Evolutionary conservation across 2,113 vertebrate genomes (phyloP), one percentile per base, ranked within the genome.

Genomic region (Cottus gobio): DNA sequence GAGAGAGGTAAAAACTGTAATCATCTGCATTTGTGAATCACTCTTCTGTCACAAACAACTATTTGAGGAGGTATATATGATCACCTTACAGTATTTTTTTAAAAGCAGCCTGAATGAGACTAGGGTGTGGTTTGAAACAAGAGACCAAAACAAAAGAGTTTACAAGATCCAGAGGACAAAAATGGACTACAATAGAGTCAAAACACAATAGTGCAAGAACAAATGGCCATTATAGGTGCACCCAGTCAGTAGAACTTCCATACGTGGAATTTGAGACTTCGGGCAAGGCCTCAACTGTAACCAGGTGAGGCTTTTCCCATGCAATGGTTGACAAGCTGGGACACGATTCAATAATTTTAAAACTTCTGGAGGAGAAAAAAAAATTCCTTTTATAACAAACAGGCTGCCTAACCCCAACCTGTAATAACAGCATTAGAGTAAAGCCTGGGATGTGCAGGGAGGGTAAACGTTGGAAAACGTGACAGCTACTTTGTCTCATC

Each of bases 91-190:
- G 2, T 3, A 42, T 42, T 9, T 42, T 11, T 42, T 42, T 42
- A 61, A 60, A 66, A 50, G 13, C 4, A 75, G 22, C 30, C 12
- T 26, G 3, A 5, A 71, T 3, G 22, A 7, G 13, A 71, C 16
- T 9, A 31, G 71, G 86, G 90, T 85, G 89, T 68, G 87, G 86
- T 80, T 75, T 66, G 88, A 87, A 90, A 91, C 2, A 1, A 11
- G 67, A 92, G 57, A 67, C 31, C 0, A 0, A 26, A 46, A 70
- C 48, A 75, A 56, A 2, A 60, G 24, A 26, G n/a, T 2, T 7
- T 1, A 2, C 8, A 30, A 26, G 37, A 67, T 42, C 46, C 66
- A 5, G 1, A 15, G 11, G 64, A 60, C 36, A 39, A 50, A 77
- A 57, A 31, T 3, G 0, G 1, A 56, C 3, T 2, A 80, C 52